phyloP scores from a whole-genome alignment of 2,797 vertebrate species.

The Acrocephalus scirpaceus region DNA sequence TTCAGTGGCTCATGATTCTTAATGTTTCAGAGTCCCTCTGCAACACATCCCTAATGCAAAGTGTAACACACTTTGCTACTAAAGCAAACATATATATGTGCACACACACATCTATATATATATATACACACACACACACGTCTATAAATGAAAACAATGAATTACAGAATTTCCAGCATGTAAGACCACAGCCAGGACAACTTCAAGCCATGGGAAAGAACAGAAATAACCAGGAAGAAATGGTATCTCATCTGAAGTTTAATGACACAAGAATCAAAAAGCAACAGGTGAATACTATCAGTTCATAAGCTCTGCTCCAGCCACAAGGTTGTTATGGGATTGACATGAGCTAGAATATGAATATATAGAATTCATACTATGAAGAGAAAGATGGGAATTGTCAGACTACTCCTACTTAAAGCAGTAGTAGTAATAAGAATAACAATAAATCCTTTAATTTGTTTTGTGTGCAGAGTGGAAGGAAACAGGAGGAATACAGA shows the following conservation, averaged over 20 bases:
- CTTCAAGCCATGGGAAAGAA: background rate
- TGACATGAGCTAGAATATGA: background rate
- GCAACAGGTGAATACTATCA: background rate
- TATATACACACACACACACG: fast-evolving
- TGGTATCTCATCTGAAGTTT: background rate
- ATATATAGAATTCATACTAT: background rate
- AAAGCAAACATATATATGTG: background rate
- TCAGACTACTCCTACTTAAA: background rate
- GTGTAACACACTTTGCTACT: background rate
- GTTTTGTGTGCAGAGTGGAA: background rate
- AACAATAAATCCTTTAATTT: background rate
- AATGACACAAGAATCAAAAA: background rate
- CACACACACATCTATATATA: background rate
- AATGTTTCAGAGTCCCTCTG: background rate
- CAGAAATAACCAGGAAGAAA: background rate
- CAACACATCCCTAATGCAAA: background rate
- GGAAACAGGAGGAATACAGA: background rate
- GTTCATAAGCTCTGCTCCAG: background rate
- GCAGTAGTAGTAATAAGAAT: background rate
- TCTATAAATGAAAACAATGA: background rate
- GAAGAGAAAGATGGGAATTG: background rate
- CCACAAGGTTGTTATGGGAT: background rate
- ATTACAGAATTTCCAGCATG: background rate
- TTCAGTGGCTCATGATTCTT: background rate
- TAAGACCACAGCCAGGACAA: background rate